Conservation (phyloP, 2,113 vertebrate species). For the Pionites leucogaster region DNA sequence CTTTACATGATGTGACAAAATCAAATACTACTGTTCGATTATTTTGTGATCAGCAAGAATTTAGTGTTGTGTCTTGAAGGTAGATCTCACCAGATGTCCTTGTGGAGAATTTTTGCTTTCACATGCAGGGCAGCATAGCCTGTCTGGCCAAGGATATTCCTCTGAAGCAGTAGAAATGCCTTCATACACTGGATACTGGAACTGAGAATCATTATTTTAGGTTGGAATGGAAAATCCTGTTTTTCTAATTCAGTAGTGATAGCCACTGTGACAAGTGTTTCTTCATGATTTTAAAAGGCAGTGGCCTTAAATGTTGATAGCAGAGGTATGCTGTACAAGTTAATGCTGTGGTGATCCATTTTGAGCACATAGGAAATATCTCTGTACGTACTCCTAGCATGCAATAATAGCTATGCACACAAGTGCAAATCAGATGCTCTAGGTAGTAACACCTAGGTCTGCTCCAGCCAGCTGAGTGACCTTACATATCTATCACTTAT, state of each 20-base stretch:
- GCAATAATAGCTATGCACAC: not conserved
- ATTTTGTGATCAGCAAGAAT: not conserved
- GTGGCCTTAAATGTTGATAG: not conserved
- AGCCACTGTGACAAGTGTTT: not conserved
- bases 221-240: not conserved
- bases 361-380: not conserved
- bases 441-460: not conserved
- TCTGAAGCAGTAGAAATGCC: not conserved
- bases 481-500: conserved; percentile 17
- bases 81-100: not conserved
- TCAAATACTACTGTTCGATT: not conserved
- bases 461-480: conserved; percentile 14
- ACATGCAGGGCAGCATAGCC: not conserved
- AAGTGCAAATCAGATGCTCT: not conserved
- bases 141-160: not conserved
- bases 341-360: not conserved
- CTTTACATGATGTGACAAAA: not conserved
- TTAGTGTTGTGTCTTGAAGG: not conserved
- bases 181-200: not conserved
- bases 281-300: not conserved
- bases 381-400: not conserved
- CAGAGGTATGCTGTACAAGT: not conserved
- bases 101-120: not conserved
- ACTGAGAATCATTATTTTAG: not conserved
- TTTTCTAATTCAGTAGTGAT: not conserved